Conservation (phyloP, 2,888 invertebrate genomes). For the Empis stercorea region DNA sequence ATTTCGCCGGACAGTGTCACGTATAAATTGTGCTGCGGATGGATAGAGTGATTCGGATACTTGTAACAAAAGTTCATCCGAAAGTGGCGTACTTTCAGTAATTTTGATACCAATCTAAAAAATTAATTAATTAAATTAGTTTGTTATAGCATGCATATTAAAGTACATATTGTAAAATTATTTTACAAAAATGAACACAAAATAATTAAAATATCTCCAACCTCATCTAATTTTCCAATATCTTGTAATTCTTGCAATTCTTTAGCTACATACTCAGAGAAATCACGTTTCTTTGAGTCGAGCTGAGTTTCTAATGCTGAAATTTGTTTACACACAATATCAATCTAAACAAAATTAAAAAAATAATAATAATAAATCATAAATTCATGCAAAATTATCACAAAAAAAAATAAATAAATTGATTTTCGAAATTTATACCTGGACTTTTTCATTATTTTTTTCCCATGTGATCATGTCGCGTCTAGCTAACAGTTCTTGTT, state of each 20-base stretch:
- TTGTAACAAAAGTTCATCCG: conserved; percentile 50
- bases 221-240: conserved; percentile 41
- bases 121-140: conserved; percentile 14
- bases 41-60: conserved; percentile 53
- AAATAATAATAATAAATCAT: conserved; percentile 23
- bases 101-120: conserved; percentile 41
- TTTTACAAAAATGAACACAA: background rate
- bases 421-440: conserved; percentile 27
- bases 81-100: conserved; percentile 39
- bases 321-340: conserved; percentile 50
- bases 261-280: conserved; percentile 40
- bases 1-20: conserved; percentile 57
- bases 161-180: background rate
- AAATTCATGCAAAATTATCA: conserved; percentile 13
- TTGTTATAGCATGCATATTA: too few species aligned
- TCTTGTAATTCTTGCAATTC: conserved; percentile 41
- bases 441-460: conserved; percentile 36
- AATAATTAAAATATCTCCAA: conserved; percentile 21
- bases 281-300: conserved; percentile 40
- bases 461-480: conserved; percentile 36
- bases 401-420: conserved; percentile 18
- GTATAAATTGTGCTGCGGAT: conserved; percentile 48
- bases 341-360: conserved; percentile 43
- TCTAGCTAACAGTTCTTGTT: conserved; percentile 34
- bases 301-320: conserved; percentile 42